Base-by-base conservation (phyloP, 2,113 vertebrate species). In the Microcebus griseorufus region DNA sequence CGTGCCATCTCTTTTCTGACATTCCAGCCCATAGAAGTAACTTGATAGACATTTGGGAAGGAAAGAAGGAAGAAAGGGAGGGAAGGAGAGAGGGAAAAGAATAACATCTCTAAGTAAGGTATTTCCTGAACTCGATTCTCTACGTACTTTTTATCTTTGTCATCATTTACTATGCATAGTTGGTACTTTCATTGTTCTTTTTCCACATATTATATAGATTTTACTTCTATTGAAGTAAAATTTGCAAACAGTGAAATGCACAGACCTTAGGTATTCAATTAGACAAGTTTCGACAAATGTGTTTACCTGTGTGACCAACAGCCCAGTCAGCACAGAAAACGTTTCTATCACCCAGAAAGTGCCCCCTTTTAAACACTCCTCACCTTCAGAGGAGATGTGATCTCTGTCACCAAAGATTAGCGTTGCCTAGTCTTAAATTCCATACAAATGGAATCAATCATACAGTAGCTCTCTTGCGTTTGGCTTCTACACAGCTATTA, bases 11-110 rank as follows among this genome's bases (percentile, higher is more conserved):
- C 18, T 53, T n/a, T 91, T 69, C 67, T 75, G 42, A 67, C 39
- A 29, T 53, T 58, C 4, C 76, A 45, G 25, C 27, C 62, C 34
- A 58, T 1, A 83, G 25, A 55, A 76, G 32, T n/a, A 73, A 84
- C 37, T 81, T 53, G n/a, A 27, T 25, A 86, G 22, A 17, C 27
- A 37, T n/a, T 89, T 69, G 51, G 7, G 48, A 75, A 62, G 58
- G 45, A 42, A 42, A 0, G 2, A 4, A 81, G 0, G 11, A 9
- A 70, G 14, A 16, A 12, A 64, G 4, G 4, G 27, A n/a, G 23
- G 0, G 62, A 53, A 17, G 76, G 45, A 32, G 17, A 20, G 8
- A 73, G 9, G 53, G 9, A 45, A 85, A 67, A 37, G 12, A 80
- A 27, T 4, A 58, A 0, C 29, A 16, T 42, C 20, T 80, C 6